Evolutionary conservation across 2,113 vertebrate species (phyloP), one percentile per base, ranked within the genome.

Genomic region (Theropithecus gelada): DNA sequence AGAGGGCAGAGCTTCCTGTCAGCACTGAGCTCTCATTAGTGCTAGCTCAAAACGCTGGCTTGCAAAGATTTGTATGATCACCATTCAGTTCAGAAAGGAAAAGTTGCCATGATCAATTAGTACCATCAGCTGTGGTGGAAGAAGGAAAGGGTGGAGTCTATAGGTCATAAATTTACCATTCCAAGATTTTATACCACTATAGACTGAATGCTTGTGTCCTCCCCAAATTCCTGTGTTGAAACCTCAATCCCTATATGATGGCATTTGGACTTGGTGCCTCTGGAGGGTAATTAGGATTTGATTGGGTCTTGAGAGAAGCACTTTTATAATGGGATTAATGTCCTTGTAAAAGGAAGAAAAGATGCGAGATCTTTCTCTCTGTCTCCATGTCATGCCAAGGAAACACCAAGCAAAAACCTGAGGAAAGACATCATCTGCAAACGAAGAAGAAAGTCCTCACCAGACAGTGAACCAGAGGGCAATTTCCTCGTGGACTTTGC

Each of bases 221-320:
- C 50, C 43, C 50, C 2, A 20, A 8, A 16, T 82, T 27, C 8
- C 18, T 45, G 1, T 27, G 18, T 20, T 18, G n/a, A 64, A 82
- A 14, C 22, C 14, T 30, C 38, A 22, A 43, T 86, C 7, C 4
- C 3, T 50, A 4, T 0, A 0, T n/a, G 18, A 64, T 2, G 8
- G 8, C 10, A 3, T 22, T 45, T 61, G 23, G 40, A 57, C 23
- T 17, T 61, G 3, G 2, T 40, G 2, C 3, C 16, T 89, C 52
- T 17, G 6, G 6, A 45, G 8, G 2, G 40, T 52, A 9, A 20
- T 57, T 38, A 14, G 3, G 14, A 1, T 23, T 59, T 50, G 9
- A n/a, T 35, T 25, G 22, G 8, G 38, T 40, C 23, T 18, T 3
- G 25, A 72, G 16, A 8, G 11, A 2, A 16, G 17, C 12, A 25